These are phyloP conservation scores for Serripes groenlandicus DNA, from an alignment of 2,888 invertebrate species.

Conservation along the genomic window DNA sequence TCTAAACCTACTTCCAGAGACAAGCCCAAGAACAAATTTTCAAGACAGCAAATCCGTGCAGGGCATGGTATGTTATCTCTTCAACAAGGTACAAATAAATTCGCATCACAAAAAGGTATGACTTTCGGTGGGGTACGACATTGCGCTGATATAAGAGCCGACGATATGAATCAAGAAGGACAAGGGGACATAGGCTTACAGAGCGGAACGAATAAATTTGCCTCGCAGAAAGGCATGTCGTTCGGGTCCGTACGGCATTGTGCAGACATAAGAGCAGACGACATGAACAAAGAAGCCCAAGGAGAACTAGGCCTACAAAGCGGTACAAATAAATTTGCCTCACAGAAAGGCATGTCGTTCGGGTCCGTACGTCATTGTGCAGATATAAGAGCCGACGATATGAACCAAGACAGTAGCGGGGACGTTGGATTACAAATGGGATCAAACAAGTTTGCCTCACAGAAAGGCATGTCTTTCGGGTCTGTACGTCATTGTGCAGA, in stretches of 20 bases:
- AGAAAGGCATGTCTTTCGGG: conserved; percentile 84
- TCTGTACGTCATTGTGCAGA: conserved; percentile 83
- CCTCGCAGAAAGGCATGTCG: conserved; percentile 76
- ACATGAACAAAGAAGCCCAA: conserved; percentile 78
- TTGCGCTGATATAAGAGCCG: conserved; percentile 84
- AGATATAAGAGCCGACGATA: conserved; percentile 83
- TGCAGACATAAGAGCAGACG: conserved; percentile 84
- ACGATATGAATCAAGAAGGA: conserved; percentile 75
- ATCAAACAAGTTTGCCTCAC: conserved; percentile 83
- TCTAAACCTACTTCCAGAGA: conserved; percentile 76
- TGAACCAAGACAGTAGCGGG: conserved; percentile 72
- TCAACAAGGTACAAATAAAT: conserved; percentile 85
- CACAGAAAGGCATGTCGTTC: conserved; percentile 85
- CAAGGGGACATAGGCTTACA: conserved; percentile 75
- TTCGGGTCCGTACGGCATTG: conserved; percentile 82
- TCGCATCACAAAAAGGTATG: conserved; percentile 85
- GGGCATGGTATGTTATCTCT: conserved; percentile 80
- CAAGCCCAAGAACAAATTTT: conserved; percentile 76
- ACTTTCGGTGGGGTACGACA: conserved; percentile 79
- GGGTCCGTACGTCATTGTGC: conserved; percentile 84
- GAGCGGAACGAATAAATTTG: conserved; percentile 84
- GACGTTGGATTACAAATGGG: conserved; percentile 83
- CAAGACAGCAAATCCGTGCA: conserved; percentile 80
- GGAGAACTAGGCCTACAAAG: conserved; percentile 82
- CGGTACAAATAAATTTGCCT: conserved; percentile 84